Conservation (phyloP, 2,113 vertebrate species). For the Dasyprocta punctata region DNA sequence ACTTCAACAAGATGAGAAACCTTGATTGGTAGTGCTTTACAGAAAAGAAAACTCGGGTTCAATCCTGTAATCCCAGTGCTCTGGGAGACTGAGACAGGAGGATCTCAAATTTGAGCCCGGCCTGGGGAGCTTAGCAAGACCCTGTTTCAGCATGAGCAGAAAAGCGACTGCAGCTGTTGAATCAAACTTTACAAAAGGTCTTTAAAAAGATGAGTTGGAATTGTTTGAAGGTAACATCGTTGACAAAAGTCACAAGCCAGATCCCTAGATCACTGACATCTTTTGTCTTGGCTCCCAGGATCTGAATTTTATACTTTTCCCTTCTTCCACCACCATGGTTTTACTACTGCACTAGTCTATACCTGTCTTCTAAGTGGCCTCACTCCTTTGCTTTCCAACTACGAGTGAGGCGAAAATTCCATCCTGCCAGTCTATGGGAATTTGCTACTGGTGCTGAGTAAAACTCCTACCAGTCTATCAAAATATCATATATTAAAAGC, state of each 20-base stretch:
- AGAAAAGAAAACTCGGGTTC: background rate
- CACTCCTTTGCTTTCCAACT: background rate
- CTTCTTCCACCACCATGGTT: background rate
- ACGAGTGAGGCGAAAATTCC: background rate
- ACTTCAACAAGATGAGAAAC: background rate
- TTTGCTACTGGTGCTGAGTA: background rate
- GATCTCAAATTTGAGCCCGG: background rate
- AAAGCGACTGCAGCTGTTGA: background rate
- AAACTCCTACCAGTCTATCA: background rate
- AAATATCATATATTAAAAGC: background rate
- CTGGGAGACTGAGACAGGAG: background rate
- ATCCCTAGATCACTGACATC: accelerated
- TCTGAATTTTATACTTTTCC: background rate
- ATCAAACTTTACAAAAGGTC: background rate
- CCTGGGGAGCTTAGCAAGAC: background rate
- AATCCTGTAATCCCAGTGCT: background rate
- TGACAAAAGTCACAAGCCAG: background rate
- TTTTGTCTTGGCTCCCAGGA: background rate
- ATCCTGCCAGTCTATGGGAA: background rate
- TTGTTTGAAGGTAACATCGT: background rate
- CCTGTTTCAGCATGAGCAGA: background rate
- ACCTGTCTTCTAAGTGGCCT: background rate
- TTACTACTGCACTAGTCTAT: background rate
- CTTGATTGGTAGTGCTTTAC: background rate
- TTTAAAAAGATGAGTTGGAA: background rate